These are phyloP conservation scores for Liparis tanakae DNA, from an alignment of 2,797 vertebrate genomes.

Conservation along the genomic window DNA sequence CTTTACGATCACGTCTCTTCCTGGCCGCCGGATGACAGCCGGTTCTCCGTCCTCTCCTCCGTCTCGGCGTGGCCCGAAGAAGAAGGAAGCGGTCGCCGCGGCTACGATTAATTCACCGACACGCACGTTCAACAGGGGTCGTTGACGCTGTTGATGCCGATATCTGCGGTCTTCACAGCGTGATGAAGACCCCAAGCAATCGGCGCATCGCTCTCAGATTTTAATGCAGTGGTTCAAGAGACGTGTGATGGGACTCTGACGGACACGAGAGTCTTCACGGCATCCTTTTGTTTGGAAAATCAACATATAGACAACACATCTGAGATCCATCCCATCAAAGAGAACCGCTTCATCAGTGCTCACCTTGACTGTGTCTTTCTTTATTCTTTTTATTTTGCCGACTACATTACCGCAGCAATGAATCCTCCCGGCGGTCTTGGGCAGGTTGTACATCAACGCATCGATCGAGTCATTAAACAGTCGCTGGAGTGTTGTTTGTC, in stretches of 20 bases:
- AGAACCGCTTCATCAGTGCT: slow-evolving; percentile 9
- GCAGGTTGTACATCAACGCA: slow-evolving; percentile 56
- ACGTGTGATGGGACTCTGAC: slow-evolving; percentile 11
- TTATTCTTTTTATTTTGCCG: slow-evolving; percentile 6
- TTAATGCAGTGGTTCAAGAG: slow-evolving; percentile 30
- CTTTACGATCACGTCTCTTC: slow-evolving; percentile 46
- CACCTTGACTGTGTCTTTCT: not conserved
- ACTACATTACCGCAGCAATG: not conserved
- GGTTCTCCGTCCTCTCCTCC: slow-evolving; percentile 26
- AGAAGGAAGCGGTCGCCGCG: not conserved
- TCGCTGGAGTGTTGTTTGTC: slow-evolving; percentile 47
- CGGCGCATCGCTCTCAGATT: slow-evolving; percentile 25
- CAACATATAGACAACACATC: slow-evolving; percentile 10
- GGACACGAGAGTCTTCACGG: slow-evolving; percentile 25
- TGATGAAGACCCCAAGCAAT: slow-evolving; percentile 31
- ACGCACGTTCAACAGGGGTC: slow-evolving; percentile 31
- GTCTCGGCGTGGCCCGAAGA: slow-evolving; percentile 18
- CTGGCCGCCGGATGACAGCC: slow-evolving; percentile 16
- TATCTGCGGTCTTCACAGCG: slow-evolving; percentile 15
- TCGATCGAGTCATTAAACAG: slow-evolving; percentile 64
- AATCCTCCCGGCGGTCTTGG: slow-evolving; percentile 28
- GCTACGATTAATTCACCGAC: slow-evolving; percentile 31
- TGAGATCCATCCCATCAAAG: slow-evolving; percentile 9
- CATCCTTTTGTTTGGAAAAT: slow-evolving; percentile 22
- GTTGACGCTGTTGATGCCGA: slow-evolving; percentile 1